A percentile compares a stretch with the other conserved stretches of the same genome.
Evolutionary conservation across 2,113 vertebrate species (phyloP).

Genomic region (Sus scrofa): DNA sequence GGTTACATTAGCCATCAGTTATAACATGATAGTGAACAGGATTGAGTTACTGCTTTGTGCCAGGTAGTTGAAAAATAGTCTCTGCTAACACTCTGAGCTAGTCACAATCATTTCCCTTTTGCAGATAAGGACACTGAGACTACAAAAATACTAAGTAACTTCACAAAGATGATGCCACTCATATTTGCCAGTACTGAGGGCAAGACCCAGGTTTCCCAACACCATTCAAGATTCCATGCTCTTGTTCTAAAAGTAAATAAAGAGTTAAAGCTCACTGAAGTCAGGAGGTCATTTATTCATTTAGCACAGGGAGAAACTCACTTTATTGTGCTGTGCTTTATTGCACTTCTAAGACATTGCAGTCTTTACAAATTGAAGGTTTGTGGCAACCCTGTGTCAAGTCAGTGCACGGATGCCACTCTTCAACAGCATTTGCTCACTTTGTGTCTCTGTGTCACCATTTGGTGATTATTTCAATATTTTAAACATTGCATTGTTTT

Average conservation of each 20-base stretch:
- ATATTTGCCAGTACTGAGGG: neutral
- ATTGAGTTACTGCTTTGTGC: neutral
- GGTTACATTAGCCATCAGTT: neutral
- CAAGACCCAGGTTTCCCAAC: too few relatives aligned
- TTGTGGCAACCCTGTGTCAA: neutral
- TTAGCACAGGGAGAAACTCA: neutral
- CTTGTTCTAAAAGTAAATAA: neutral
- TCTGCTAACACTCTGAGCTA: neutral
- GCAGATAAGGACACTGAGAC: neutral
- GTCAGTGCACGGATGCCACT: neutral
- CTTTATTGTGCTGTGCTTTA: neutral
- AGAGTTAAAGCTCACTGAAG: fast-evolving
- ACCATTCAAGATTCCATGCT: neutral
- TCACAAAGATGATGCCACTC: neutral
- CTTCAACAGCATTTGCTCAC: neutral
- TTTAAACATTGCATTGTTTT: neutral
- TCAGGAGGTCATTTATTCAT: neutral
- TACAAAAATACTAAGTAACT: neutral
- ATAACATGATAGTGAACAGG: neutral
- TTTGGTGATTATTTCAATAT: neutral
- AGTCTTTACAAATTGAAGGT: neutral
- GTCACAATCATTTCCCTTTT: neutral
- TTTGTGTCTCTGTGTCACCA: neutral
- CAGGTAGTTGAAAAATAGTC: neutral
- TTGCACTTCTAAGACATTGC: neutral